These are phyloP conservation scores for Scatophagus argus DNA, from an alignment of 2,113 vertebrate genomes.

Conservation along the genomic window DNA sequence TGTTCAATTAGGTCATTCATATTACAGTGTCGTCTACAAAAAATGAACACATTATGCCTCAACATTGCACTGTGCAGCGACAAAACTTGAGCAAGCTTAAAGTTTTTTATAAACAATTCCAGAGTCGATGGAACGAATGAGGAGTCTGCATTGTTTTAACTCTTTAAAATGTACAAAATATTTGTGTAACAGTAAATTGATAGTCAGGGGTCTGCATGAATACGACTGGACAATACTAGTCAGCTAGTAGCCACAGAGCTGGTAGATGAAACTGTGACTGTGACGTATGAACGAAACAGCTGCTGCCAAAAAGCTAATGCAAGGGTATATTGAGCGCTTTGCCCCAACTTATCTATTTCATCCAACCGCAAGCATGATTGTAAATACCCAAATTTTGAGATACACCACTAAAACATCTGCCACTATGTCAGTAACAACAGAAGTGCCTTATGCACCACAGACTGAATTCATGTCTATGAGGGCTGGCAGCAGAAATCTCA, in stretches of 20 bases:
- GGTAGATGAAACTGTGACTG: not conserved
- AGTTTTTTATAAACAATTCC: not conserved
- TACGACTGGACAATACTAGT: not conserved
- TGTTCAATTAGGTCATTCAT: not conserved
- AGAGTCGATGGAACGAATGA: not conserved
- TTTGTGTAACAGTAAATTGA: not conserved
- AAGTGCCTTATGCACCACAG: not conserved
- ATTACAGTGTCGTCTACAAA: not conserved
- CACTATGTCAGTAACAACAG: not conserved
- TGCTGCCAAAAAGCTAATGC: not conserved
- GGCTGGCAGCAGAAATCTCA: not conserved
- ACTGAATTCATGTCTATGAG: not conserved
- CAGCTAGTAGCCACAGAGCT: not conserved
- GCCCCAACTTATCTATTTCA: not conserved
- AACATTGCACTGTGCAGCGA: not conserved
- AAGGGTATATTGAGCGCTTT: not conserved
- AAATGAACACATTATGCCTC: too few relatives aligned
- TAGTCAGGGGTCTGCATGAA: not conserved
- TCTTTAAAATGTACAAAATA: too few relatives aligned
- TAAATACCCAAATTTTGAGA: not conserved
- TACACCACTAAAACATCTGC: not conserved
- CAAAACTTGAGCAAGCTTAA: too few relatives aligned
- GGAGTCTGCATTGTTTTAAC: too few relatives aligned
- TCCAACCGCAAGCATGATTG: not conserved
- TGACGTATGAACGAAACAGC: not conserved